Conservation (phyloP, 2,797 vertebrate genomes). For the Octomys mimax region DNA sequence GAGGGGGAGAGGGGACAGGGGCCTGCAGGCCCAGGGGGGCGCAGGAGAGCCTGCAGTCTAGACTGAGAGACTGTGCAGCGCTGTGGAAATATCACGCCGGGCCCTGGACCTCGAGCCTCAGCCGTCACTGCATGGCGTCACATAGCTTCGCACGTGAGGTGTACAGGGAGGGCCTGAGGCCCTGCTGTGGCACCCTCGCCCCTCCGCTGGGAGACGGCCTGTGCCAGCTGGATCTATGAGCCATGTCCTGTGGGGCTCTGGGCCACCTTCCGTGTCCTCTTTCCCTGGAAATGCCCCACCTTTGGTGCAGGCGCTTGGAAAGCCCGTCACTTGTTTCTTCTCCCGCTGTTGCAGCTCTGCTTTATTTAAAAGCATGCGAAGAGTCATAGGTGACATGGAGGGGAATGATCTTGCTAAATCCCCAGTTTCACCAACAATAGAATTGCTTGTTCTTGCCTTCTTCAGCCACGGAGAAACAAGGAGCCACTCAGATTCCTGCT, state of each 20-base stretch:
- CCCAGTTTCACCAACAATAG: background rate
- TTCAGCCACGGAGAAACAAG: background rate
- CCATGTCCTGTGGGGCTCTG: fast-evolving
- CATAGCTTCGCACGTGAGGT: fast-evolving
- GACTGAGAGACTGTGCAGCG: background rate
- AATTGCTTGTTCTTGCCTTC: background rate
- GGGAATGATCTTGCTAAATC: background rate
- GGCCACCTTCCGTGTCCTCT: fast-evolving
- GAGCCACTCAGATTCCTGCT: background rate
- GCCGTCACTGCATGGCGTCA: fast-evolving
- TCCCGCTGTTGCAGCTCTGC: background rate
- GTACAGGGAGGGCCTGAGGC: background rate
- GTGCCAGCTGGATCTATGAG: too few species aligned
- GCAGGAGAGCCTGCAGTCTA: fast-evolving
- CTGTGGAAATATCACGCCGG: too few species aligned
- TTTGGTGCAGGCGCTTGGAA: fast-evolving
- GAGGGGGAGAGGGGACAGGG: background rate
- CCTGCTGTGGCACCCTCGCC: background rate
- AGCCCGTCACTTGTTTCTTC: too few species aligned
- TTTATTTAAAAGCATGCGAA: background rate
- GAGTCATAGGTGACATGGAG: background rate
- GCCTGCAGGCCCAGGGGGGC: too few species aligned
- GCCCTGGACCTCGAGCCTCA: background rate
- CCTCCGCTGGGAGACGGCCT: background rate
- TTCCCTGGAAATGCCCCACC: fast-evolving